Conservation (phyloP, 2,113 vertebrate species). For the Anolis sagrei region DNA sequence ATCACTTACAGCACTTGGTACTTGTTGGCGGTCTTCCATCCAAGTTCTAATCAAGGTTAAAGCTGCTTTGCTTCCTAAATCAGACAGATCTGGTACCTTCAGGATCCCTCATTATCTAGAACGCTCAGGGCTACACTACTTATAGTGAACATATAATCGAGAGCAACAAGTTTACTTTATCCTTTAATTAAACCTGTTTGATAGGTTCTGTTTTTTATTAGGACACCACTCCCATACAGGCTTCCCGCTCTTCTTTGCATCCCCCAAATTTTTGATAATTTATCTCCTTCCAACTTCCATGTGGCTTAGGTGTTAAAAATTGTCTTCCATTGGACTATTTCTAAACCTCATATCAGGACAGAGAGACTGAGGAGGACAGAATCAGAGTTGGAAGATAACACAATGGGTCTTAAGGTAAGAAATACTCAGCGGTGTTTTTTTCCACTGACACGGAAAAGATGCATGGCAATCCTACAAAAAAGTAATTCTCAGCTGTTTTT, state of each 20-base stretch:
- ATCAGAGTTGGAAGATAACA: too few species aligned
- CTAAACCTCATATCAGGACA: too few species aligned
- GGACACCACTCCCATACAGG: not conserved
- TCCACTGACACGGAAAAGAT: not conserved
- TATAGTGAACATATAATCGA: not conserved
- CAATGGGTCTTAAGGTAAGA: too few species aligned
- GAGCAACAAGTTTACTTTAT: not conserved
- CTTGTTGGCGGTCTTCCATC: too few species aligned
- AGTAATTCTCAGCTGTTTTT: not conserved
- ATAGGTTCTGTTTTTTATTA: not conserved
- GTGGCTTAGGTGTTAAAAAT: not conserved
- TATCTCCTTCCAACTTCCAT: not conserved
- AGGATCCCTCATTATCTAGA: not conserved
- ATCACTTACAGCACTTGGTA: too few species aligned
- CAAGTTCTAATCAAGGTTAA: too few species aligned
- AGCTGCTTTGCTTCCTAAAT: too few species aligned
- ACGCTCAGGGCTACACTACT: not conserved
- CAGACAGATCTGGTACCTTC: too few species aligned
- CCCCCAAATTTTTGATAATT: not conserved
- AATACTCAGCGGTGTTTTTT: too few species aligned
- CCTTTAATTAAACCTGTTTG: not conserved
- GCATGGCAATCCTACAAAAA: not conserved
- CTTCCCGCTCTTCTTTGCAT: not conserved
- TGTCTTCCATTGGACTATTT: not conserved
- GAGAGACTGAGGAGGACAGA: not conserved